Evolutionary conservation across 2,888 invertebrate species (phyloP).

Genomic region (Drosophila merina): DNA sequence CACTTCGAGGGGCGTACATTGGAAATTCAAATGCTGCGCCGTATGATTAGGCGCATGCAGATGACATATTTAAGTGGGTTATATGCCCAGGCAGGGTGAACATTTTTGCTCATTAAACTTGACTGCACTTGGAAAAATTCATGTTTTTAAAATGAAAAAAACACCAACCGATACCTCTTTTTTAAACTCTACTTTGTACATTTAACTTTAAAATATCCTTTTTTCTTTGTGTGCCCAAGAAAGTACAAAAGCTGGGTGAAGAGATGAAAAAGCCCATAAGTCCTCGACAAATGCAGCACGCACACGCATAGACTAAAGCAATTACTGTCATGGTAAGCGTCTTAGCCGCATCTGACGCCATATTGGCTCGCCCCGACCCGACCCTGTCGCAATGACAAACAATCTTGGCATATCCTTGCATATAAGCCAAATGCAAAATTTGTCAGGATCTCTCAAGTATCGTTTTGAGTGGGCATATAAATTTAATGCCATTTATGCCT

Average conservation of each 20-base stretch:
- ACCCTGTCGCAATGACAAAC: slow-evolving; percentile 45
- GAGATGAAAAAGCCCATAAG: slow-evolving; percentile 29
- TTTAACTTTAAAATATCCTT: not conserved
- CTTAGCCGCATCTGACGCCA: slow-evolving; percentile 51
- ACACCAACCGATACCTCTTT: no score
- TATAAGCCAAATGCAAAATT: slow-evolving; percentile 34
- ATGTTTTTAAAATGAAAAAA: not conserved
- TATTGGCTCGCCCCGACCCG: slow-evolving; percentile 22
- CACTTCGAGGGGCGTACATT: slow-evolving; percentile 64
- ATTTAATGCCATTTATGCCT: slow-evolving; percentile 27
- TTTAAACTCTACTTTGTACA: no score
- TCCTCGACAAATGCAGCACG: slow-evolving; percentile 30
- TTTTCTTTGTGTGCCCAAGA: not conserved
- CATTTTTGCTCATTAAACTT: slow-evolving; percentile 45
- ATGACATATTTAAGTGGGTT: slow-evolving; percentile 78
- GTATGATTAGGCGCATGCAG: slow-evolving; percentile 71
- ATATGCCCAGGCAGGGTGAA: slow-evolving; percentile 44
- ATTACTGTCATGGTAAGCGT: slow-evolving; percentile 61
- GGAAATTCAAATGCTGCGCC: slow-evolving; percentile 74
- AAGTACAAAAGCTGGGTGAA: not conserved
- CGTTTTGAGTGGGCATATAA: slow-evolving; percentile 1
- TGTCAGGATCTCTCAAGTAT: slow-evolving; percentile 2
- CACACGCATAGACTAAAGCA: slow-evolving; percentile 33
- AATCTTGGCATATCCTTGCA: slow-evolving; percentile 33
- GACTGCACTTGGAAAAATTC: not conserved